Conservation (phyloP, 2,113 vertebrate genomes). For the Echinops telfairi region DNA sequence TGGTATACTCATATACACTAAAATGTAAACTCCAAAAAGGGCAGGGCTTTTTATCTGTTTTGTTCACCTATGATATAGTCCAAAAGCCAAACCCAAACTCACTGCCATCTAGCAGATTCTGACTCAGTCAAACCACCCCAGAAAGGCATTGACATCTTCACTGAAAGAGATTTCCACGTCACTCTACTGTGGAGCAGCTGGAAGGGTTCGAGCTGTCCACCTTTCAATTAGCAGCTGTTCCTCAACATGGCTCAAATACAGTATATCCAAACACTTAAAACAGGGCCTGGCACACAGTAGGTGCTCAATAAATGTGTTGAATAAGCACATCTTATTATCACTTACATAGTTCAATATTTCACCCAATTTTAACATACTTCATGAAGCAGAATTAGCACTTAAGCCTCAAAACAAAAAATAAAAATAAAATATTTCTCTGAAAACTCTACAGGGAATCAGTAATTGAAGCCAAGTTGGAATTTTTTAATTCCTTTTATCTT, state of each 20-base stretch:
- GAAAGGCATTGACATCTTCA: neutral
- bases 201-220: neutral
- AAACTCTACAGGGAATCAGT: slow-evolving; percentile 58
- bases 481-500: slow-evolving; percentile 60
- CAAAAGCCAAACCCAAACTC: neutral
- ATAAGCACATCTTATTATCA: slow-evolving; percentile 33
- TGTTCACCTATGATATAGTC: neutral
- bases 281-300: neutral
- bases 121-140: neutral
- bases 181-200: neutral
- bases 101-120: neutral
- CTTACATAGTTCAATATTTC: slow-evolving; percentile 16
- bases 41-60: slow-evolving; percentile 38
- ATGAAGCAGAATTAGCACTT: slow-evolving; percentile 57
- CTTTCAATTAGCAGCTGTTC: neutral
- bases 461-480: slow-evolving; percentile 64
- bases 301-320: neutral
- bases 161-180: neutral
- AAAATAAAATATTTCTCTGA: slow-evolving; percentile 61
- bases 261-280: slow-evolving; percentile 39
- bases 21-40: slow-evolving; percentile 46
- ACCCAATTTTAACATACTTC: slow-evolving; percentile 59
- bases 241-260: neutral
- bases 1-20: slow-evolving; percentile 36
- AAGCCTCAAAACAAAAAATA: slow-evolving; percentile 58